Conservation (phyloP, 2,797 vertebrate species). For the Perdix hodgsoniae region DNA sequence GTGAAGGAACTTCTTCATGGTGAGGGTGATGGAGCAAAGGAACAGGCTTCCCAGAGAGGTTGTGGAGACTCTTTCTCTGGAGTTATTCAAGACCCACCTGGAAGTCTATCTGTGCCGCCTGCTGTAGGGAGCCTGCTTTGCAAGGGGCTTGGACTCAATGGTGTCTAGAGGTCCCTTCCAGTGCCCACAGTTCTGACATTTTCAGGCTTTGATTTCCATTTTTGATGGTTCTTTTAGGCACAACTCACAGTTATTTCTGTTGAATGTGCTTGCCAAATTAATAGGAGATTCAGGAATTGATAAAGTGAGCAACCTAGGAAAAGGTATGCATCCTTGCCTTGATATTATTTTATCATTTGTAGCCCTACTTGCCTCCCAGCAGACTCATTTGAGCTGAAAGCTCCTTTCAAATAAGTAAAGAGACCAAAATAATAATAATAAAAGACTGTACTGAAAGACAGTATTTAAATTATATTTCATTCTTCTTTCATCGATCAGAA, state of each 20-base stretch:
- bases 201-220: neutral
- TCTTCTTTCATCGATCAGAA: neutral
- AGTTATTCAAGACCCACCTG: no score
- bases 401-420: slow-evolving; percentile 18
- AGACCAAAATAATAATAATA: neutral
- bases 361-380: neutral
- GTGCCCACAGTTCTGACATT: no score
- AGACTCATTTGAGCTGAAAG: neutral
- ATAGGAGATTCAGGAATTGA: neutral
- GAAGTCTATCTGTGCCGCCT: no score
- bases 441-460: neutral
- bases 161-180: no score
- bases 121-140: no score
- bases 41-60: no score
- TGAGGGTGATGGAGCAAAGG: no score
- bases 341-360: neutral
- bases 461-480: slow-evolving; percentile 38
- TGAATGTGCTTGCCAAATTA: neutral
- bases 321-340: neutral
- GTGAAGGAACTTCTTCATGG: no score
- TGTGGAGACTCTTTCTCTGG: no score
- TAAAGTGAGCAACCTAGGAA: neutral
- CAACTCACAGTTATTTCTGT: neutral
- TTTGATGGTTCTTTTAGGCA: neutral
- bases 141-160: no score